phyloP scores from a whole-genome alignment of 2,888 invertebrate genomes.

The Trypoxylon attenuatum region DNA sequence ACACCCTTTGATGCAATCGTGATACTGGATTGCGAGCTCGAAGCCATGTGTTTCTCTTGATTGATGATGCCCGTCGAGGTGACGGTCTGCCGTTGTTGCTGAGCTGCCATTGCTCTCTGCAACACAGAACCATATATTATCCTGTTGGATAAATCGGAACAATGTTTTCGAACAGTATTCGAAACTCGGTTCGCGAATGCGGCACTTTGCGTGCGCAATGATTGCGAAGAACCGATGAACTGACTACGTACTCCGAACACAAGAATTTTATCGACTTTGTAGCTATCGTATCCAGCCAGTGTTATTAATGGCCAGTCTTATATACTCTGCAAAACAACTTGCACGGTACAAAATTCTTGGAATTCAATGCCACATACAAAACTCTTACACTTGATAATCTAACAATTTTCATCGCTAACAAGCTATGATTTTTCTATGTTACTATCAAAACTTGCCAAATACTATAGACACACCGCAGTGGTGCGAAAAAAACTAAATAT shows the following conservation, averaged over 20 bases:
- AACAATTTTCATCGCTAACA: no score
- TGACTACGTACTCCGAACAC: background rate
- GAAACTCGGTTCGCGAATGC: no score
- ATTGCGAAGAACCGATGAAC: background rate
- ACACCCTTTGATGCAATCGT: constrained; percentile 86
- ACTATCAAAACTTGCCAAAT: background rate
- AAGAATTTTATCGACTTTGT: background rate
- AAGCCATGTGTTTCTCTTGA: constrained; percentile 85
- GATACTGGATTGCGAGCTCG: constrained; percentile 85
- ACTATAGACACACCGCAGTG: background rate
- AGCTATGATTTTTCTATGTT: no score
- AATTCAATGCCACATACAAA: no score
- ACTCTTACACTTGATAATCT: no score
- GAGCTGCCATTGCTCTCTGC: constrained; percentile 77
- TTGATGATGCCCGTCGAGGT: constrained; percentile 88
- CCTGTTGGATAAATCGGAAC: no score
- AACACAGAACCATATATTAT: no score
- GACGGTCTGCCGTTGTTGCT: constrained; percentile 87
- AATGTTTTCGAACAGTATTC: no score
- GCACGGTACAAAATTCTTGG: background rate
- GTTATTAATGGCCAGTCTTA: background rate
- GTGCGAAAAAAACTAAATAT: constrained; percentile 5
- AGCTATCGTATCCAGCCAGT: background rate
- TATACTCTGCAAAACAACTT: background rate
- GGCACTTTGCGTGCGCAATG: no score